A percentile compares a stretch with the other conserved stretches of the same genome.
Conservation (phyloP, 2,797 vertebrate species). For the Lepidocolaptes lacrymiger region DNA sequence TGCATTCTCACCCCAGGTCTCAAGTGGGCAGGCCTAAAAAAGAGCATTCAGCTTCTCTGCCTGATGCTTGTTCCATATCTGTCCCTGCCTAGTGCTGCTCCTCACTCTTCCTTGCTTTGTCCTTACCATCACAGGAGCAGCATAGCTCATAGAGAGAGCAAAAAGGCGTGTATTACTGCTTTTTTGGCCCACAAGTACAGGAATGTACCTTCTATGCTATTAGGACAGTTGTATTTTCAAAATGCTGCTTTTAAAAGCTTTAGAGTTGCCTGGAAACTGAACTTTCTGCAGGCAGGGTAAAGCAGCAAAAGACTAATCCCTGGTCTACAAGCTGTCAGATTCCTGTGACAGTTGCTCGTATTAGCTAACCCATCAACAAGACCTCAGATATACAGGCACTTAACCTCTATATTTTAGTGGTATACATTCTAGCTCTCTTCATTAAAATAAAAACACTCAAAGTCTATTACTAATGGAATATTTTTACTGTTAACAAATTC, state of each 20-base stretch:
- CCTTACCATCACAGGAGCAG: background rate
- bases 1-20: background rate
- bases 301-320: background rate
- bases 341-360: slow-evolving; percentile 1
- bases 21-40: accelerated
- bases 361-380: background rate
- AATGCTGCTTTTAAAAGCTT: background rate
- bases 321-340: background rate
- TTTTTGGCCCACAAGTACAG: background rate
- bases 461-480: background rate
- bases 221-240: background rate
- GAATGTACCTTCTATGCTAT: background rate
- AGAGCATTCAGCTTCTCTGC: background rate
- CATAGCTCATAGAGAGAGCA: background rate
- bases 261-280: background rate
- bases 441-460: background rate
- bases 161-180: background rate
- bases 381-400: background rate
- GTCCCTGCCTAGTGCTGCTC: accelerated
- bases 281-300: background rate
- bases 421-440: background rate
- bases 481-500: background rate
- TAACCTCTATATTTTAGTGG: background rate
- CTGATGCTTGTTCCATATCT: background rate
- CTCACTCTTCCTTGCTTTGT: background rate